Base-by-base conservation (phyloP, 2,113 vertebrate species). In the Syrmaticus mikado region DNA sequence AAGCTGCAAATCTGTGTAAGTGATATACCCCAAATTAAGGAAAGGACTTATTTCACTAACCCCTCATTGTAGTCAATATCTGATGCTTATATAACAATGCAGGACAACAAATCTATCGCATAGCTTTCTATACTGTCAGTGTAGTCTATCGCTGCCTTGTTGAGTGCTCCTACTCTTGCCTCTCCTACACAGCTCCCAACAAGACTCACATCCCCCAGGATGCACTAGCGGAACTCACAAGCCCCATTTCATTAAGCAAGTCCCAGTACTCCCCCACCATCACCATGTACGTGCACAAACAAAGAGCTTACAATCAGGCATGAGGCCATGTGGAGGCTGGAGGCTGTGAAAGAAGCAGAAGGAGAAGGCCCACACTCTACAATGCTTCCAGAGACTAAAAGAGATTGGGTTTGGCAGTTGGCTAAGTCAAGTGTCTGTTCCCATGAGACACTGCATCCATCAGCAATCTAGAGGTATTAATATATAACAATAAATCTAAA, bases 351-450 rank as follows among this genome's bases (percentile, higher is more conserved):
- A 89, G 87, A 16, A 85, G 87, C 91, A 94, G 84, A 1, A 96
- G 89, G 81, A 91, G 36, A 93, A 93, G 91, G 72, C 95, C 87
- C 87, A 95, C 96, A 67, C 46, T 73, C 81, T 21, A 53, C 67
- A 82, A 41, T 5, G 1, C 70, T 85, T 89, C 87, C 82, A 91
- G 75, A 34, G 79, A 93, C 85, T 85, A 92, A 82, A n/a, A 94
- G 27, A 85, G 66, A 89, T n/a, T 50, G 71, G 75, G 28, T 76
- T 64, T 57, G 82, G 78, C 82, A 82, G 89, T 78, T 91, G 67
- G 82, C 55, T 92, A 65, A 92, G 89, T 40, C 60, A 75, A 74
- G 18, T 89, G 64, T 58, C 92, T 93, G 78, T 85, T 87, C 84
- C 41, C 12, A 2, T 36, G 67, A 87, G 20, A 93, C 11, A 13